A percentile compares a stretch with the other conserved stretches of the same genome.
Conservation (phyloP, 2,888 invertebrate species). For the Nephrocerus scutellatus region DNA sequence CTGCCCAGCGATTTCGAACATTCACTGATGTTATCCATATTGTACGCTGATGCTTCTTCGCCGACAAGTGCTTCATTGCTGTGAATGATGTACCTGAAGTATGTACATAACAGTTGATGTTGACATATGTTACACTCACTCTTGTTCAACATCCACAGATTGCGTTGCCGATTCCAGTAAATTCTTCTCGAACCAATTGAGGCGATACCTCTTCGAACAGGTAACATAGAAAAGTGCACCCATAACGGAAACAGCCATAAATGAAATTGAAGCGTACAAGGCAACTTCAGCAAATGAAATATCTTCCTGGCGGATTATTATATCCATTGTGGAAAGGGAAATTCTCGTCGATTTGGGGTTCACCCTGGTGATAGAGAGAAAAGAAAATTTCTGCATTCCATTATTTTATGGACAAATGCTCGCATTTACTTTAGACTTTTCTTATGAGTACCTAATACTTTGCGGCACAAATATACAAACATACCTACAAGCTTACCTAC, state of each 20-base stretch:
- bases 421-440: no score
- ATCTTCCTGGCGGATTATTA: slow-evolving; percentile 44
- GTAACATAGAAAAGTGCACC: slow-evolving; percentile 50
- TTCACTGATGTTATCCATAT: slow-evolving; percentile 46
- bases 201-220: slow-evolving; percentile 51
- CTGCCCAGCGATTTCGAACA: slow-evolving; percentile 36
- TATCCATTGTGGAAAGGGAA: slow-evolving; percentile 37
- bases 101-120: slow-evolving; percentile 1
- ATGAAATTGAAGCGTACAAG: slow-evolving; percentile 49
- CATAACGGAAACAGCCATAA: slow-evolving; percentile 48
- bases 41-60: slow-evolving; percentile 34
- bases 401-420: no score
- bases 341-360: no score
- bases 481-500: no score
- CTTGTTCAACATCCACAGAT: slow-evolving; percentile 45
- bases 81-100: slow-evolving; percentile 15
- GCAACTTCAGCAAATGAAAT: slow-evolving; percentile 46
- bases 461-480: no score
- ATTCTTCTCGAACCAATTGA: slow-evolving; percentile 57
- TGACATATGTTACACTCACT: slow-evolving; percentile 29
- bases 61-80: slow-evolving; percentile 49
- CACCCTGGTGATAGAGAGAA: no score
- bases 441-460: no score
- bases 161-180: slow-evolving; percentile 51
- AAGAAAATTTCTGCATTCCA: no score